Conservation (phyloP, 2,888 invertebrate species). For the Automeris io region DNA sequence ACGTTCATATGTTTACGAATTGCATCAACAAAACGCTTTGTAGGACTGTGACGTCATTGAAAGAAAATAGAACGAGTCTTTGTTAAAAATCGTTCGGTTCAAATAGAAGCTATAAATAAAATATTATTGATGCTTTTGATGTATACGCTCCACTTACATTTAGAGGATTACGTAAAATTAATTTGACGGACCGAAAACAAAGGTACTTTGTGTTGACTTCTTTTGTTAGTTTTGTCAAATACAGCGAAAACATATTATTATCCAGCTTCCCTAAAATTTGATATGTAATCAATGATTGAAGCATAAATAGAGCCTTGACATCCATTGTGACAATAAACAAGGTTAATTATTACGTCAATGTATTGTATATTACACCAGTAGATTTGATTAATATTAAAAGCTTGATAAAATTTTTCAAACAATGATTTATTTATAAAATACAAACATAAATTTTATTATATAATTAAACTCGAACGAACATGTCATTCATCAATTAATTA, state of each 20-base stretch:
- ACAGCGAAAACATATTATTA: not conserved
- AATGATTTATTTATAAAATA: no score
- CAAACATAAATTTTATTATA: no score
- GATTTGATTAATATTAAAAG: no score
- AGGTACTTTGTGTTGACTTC: conserved; percentile 32
- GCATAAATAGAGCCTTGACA: not conserved
- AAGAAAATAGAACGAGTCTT: conserved; percentile 57
- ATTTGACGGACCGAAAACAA: conserved; percentile 19
- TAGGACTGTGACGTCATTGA: conserved; percentile 51
- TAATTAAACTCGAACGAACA: no score
- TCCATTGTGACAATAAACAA: not conserved
- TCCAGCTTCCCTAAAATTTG: not conserved
- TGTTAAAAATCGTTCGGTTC: conserved; percentile 37
- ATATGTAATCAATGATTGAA: not conserved
- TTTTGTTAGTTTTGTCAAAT: conserved; percentile 17
- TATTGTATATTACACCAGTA: no score
- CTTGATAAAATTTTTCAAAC: no score
- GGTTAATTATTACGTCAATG: not conserved
- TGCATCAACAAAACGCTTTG: conserved; percentile 49
- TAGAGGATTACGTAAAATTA: not conserved
- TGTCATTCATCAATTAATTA: no score
- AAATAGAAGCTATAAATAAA: conserved; percentile 2
- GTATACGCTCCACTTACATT: not conserved
- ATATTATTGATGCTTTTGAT: conserved; percentile 5
- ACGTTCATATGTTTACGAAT: conserved; percentile 44